These are phyloP conservation scores for Polypterus bichir DNA, from an alignment of 2,113 vertebrate genomes.

Conservation along the genomic window DNA sequence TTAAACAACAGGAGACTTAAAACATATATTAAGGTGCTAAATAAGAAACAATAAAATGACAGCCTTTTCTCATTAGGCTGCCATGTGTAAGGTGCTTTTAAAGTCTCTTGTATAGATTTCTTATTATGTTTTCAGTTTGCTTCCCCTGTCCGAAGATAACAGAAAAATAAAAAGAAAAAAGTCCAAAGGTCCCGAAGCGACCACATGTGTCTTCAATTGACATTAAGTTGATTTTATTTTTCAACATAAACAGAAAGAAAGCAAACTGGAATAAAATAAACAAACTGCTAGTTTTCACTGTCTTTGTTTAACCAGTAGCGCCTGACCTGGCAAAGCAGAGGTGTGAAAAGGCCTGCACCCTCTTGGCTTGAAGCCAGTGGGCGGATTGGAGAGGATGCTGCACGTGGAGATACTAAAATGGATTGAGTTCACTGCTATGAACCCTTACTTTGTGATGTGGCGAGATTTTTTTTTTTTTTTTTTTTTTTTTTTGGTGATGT, in stretches of 20 bases:
- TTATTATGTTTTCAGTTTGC: constrained; percentile 30
- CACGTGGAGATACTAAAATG: too few relatives aligned
- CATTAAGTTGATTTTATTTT: constrained; percentile 9
- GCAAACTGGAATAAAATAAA: constrained; percentile 4
- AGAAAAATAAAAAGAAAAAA: constrained; percentile 39
- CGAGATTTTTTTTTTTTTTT: constrained; percentile 24
- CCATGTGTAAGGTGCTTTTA: constrained; percentile 64
- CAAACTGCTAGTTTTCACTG: constrained; percentile 8
- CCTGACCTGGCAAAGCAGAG: too few relatives aligned
- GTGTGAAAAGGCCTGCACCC: too few relatives aligned
- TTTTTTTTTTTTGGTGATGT: constrained; percentile 5
- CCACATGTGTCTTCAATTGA: constrained; percentile 47
- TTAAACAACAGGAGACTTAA: constrained; percentile 37
- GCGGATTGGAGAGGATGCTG: too few relatives aligned
- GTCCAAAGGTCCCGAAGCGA: constrained; percentile 66
- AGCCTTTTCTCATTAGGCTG: constrained; percentile 41
- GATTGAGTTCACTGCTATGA: too few relatives aligned
- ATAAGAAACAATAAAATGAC: constrained; percentile 57
- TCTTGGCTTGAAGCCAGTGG: too few relatives aligned
- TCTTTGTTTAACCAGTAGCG: too few relatives aligned
- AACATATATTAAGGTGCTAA: constrained; percentile 68
- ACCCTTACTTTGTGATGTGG: too few relatives aligned
- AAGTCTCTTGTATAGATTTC: constrained; percentile 50
- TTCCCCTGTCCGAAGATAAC: constrained; percentile 25
- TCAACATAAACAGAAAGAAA: too few relatives aligned